These are phyloP conservation scores for Deilephila elpenor DNA, from an alignment of 2,888 invertebrate species.

Conservation along the genomic window DNA sequence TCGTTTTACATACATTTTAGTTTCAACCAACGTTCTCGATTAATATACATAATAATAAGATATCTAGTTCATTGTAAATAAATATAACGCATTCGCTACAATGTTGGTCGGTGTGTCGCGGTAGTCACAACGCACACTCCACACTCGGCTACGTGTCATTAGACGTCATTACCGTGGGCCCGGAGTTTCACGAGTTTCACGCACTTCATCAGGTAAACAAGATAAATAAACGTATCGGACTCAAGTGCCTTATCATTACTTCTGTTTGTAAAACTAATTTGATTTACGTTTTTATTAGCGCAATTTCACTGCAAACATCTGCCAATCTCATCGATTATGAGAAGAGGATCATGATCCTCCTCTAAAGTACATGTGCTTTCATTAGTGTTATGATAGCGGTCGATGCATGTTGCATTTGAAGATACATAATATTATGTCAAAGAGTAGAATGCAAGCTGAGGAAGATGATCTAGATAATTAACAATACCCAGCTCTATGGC, in stretches of 20 bases:
- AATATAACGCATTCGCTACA: conserved; percentile 35
- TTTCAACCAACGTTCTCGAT: conserved; percentile 31
- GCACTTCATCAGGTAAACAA: conserved; percentile 23
- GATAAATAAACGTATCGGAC: conserved; percentile 2
- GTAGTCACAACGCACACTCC: not conserved
- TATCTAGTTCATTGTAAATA: conserved; percentile 46
- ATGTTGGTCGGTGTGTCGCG: conserved; percentile 40
- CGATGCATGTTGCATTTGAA: no score
- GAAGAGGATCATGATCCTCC: no score
- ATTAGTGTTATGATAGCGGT: no score
- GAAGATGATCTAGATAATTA: no score
- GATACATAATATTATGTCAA: no score
- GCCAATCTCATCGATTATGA: no score
- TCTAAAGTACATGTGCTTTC: no score
- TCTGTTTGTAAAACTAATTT: not conserved
- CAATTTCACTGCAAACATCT: no score
- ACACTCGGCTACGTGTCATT: conserved; percentile 24
- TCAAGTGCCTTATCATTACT: conserved; percentile 17
- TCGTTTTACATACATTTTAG: conserved; percentile 44
- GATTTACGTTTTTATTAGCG: no score
- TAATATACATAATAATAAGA: conserved; percentile 43
- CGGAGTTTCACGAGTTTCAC: conserved; percentile 4
- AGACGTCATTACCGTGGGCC: conserved; percentile 8
- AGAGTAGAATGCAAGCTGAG: no score
- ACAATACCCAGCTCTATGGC: no score